These are phyloP conservation scores for Halichoerus grypus DNA, from an alignment of 2,113 vertebrate genomes.

Conservation along the genomic window DNA sequence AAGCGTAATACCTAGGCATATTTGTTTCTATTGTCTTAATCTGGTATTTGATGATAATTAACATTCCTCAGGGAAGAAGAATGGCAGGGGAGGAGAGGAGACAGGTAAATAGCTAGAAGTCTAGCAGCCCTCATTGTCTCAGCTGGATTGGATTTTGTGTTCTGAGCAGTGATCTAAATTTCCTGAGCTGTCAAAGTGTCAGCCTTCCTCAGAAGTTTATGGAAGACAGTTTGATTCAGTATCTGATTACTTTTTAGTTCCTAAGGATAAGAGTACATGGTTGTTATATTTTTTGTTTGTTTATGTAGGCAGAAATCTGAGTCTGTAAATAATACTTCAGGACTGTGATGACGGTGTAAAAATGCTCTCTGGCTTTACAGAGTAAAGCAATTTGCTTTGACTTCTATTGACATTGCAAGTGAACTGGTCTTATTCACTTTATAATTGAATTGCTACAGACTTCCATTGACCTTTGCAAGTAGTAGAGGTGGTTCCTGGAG, in stretches of 20 bases:
- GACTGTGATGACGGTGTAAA: constrained; percentile 65
- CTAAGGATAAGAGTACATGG: background rate
- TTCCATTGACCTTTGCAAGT: constrained; percentile 60
- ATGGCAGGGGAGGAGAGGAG: too few species aligned
- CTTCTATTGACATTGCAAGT: constrained; percentile 64
- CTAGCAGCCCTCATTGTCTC: background rate
- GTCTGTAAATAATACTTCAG: constrained; percentile 56
- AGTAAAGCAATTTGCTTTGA: constrained; percentile 71
- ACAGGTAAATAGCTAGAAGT: background rate
- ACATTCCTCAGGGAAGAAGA: background rate
- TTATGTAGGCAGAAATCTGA: constrained; percentile 56
- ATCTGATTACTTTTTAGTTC: constrained; percentile 57
- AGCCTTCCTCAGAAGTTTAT: constrained; percentile 41
- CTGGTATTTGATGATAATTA: background rate
- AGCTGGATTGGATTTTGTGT: background rate
- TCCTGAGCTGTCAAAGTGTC: constrained; percentile 3
- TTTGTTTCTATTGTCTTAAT: background rate
- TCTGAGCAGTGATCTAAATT: background rate
- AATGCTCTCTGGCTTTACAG: constrained; percentile 61
- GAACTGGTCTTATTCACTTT: constrained; percentile 54
- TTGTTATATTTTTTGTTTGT: constrained; percentile 58
- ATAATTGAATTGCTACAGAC: constrained; percentile 67
- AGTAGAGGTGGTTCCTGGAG: constrained; percentile 22
- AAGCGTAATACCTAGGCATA: background rate
- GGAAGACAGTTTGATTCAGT: constrained; percentile 50